Base-by-base conservation (phyloP, 2,888 invertebrate genomes). In the Monoplex corrugatus region DNA sequence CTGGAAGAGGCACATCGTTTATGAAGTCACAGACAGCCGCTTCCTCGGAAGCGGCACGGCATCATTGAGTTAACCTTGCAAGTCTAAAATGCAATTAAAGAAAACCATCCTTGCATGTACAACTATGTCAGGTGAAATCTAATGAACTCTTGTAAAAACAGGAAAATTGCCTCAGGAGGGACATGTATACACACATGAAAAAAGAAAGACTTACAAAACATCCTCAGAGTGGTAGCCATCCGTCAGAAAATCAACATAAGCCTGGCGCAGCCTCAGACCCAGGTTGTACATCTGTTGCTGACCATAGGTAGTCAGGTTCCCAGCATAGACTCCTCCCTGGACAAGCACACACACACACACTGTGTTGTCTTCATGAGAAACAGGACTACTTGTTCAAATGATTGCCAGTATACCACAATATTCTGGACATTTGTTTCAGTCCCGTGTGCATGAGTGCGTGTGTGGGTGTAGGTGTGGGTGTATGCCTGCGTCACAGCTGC, bases 241-340 rank as follows among this genome's bases (percentile, higher is more conserved):
- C 43, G 90, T 87, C 19, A 94, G 85, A n/a, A 92, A 88, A 2
- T 92, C 90, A 13, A 94, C 90, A 91, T 95, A 95, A 38, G 91
- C 89, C 13, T 91, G 88, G 13, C 92, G 92, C 10, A 95, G 91
- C 75, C 85, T 84, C 44, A 87, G 89, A 0, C 95, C 95, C 16
- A 95, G 90, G 28, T 90, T 3, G 87, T 94, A 95, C 89, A 93
- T 92, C 92, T 95, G 95, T 23, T 95, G 92, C 89, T 94, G 94
- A 16, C 95, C 95, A 19, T 90, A 86, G 10, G 91, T 89, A 0
- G 95, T 95, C 87, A 95, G 91, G 85, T 91, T 89, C 8, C 95
- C 95, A 32, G 91, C 90, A n/a, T 89, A 86, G 83, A 89, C 91
- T 57, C 93, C 93, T 68, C 92, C 92, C 93, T 93, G 87, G 6